phyloP scores from a whole-genome alignment of 2,797 vertebrate species.

The Yasuhikotakia modesta region DNA sequence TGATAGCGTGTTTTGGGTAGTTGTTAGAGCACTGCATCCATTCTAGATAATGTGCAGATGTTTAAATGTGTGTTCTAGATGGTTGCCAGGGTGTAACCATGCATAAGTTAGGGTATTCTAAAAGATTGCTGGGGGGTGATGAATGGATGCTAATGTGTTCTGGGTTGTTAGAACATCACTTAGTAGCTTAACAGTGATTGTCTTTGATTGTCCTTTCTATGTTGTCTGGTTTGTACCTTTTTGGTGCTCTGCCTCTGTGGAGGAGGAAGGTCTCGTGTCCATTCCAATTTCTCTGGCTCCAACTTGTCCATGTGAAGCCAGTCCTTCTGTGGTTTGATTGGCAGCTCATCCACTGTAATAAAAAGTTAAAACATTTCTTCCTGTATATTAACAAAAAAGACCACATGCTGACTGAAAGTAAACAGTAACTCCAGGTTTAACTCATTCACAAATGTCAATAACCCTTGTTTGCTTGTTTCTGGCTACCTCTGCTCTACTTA shows the following conservation, averaged over 20 bases:
- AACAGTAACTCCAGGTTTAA: background rate
- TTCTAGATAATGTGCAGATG: constrained; percentile 60
- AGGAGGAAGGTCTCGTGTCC: constrained; percentile 88
- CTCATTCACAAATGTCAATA: background rate
- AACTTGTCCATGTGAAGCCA: constrained; percentile 96
- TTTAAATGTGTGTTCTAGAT: constrained; percentile 82
- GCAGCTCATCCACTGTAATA: constrained; percentile 76
- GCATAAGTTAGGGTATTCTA: no score
- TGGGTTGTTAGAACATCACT: no score
- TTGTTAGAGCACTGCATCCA: no score
- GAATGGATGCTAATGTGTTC: no score
- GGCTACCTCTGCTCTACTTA: constrained; percentile 66
- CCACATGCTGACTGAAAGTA: background rate
- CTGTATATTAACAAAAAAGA: background rate
- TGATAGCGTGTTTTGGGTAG: no score
- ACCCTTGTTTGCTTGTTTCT: constrained; percentile 34
- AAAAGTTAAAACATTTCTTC: constrained; percentile 17
- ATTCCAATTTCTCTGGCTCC: constrained; percentile 94
- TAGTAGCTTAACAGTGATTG: no score
- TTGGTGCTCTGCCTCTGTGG: constrained; percentile 81
- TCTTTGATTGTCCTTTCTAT: no score
- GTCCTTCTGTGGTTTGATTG: constrained; percentile 83
- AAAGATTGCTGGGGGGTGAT: no score
- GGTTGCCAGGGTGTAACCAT: no score
- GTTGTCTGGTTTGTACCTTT: constrained; percentile 71